These are phyloP conservation scores for Poecilia gillii DNA, from an alignment of 2,797 vertebrate species.

Conservation along the genomic window DNA sequence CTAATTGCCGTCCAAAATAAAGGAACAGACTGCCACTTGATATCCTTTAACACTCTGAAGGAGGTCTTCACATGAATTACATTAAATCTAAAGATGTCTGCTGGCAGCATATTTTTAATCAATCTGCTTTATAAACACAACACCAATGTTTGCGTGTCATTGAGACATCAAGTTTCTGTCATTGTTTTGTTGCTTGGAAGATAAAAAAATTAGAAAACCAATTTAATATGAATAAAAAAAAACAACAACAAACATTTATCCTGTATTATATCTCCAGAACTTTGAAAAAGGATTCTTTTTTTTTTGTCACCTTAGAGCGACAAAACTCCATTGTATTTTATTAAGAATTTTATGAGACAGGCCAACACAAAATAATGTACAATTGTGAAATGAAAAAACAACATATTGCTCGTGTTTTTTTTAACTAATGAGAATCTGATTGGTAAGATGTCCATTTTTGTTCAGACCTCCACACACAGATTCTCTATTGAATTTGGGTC, in stretches of 20 bases:
- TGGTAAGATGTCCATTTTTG: neutral
- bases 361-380: neutral
- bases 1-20: slow-evolving; percentile 74
- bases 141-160: neutral
- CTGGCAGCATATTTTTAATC: neutral
- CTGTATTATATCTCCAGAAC: neutral
- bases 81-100: neutral
- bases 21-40: slow-evolving; percentile 64
- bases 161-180: neutral
- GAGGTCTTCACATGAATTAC: neutral
- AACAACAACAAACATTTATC: neutral
- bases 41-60: slow-evolving; percentile 6
- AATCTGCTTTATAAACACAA: neutral
- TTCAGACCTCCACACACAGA: neutral
- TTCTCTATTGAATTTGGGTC: no score
- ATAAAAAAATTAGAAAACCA: neutral
- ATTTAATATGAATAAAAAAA: neutral
- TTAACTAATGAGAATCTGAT: neutral
- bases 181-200: neutral
- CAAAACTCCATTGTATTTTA: neutral
- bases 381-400: neutral
- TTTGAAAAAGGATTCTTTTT: neutral
- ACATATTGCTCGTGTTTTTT: no score
- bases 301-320: neutral
- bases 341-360: neutral